A percentile compares a stretch with the other conserved stretches of the same genome.
phyloP scores from a whole-genome alignment of 1,140 invertebrate species.

The Brachionus rotundiformis region DNA sequence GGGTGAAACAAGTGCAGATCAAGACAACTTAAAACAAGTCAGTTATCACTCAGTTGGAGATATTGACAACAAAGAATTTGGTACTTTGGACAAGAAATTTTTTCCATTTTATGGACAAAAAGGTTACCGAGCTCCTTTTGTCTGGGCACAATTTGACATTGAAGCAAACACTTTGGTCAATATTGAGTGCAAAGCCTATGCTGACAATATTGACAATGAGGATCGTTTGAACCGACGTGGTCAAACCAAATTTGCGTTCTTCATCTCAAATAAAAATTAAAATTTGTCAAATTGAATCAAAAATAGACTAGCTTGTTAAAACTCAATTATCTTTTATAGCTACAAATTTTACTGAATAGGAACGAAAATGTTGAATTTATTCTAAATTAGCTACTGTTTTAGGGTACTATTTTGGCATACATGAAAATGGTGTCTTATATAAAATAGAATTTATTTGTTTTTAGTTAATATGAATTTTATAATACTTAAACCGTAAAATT shows the following conservation, averaged over 20 bases:
- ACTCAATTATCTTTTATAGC: neutral
- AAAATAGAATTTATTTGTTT: neutral
- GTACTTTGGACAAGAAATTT: conserved; percentile 24
- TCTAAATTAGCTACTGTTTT: neutral
- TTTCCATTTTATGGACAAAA: conserved; percentile 27
- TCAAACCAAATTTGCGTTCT: conserved; percentile 41
- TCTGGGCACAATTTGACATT: conserved; percentile 42
- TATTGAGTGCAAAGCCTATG: conserved; percentile 35
- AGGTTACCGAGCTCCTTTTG: conserved; percentile 3
- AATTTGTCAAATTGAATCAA: conserved; percentile 15
- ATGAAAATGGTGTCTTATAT: conserved; percentile 6
- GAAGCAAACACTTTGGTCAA: conserved; percentile 25
- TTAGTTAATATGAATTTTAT: neutral
- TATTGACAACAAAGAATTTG: neutral
- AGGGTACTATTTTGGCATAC: neutral
- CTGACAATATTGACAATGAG: conserved; percentile 26
- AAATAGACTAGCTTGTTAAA: conserved; percentile 1
- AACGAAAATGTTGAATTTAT: conserved; percentile 7
- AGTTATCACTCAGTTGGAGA: conserved; percentile 15
- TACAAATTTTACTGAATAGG: conserved; percentile 18
- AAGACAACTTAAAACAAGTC: conserved; percentile 24
- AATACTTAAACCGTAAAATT: neutral
- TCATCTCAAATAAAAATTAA: conserved; percentile 16
- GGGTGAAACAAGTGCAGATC: conserved; percentile 25
- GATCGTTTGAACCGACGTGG: conserved; percentile 48